Conservation (phyloP, 2,888 invertebrate genomes). For the Dolomedes plantarius region DNA sequence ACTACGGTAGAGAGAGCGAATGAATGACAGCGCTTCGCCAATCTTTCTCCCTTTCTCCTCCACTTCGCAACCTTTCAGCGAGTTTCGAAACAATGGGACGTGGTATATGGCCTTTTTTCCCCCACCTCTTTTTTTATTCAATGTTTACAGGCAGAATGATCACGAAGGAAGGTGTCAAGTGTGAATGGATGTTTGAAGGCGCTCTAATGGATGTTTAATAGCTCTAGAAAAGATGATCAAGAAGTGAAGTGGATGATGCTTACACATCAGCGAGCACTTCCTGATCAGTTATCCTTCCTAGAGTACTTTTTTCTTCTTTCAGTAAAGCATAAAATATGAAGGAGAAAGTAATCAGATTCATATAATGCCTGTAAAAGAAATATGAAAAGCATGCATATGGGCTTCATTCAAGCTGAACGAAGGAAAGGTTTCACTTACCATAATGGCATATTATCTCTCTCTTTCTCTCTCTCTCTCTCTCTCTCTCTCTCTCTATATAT, state of each 20-base stretch:
- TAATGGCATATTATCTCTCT: too few relatives aligned
- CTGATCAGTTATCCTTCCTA: too few relatives aligned
- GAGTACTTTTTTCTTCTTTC: too few relatives aligned
- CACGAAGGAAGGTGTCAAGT: neutral
- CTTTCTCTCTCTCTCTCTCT: too few relatives aligned
- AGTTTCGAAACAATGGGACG: neutral
- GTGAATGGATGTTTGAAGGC: neutral
- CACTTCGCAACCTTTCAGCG: neutral
- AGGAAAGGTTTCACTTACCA: too few relatives aligned
- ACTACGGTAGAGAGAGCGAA: neutral
- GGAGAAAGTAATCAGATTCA: too few relatives aligned
- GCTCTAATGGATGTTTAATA: constrained; percentile 1
- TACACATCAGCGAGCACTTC: neutral
- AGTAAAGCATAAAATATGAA: too few relatives aligned
- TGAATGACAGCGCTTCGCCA: neutral
- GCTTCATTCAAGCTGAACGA: too few relatives aligned
- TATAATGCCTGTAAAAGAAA: too few relatives aligned
- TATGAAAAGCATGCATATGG: too few relatives aligned
- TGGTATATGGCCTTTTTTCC: neutral
- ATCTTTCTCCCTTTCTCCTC: neutral
- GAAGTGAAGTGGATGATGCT: neutral
- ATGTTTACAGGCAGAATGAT: neutral
- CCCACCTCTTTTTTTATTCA: neutral
- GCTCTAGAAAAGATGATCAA: neutral
- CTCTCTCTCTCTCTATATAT: too few relatives aligned